Evolutionary conservation across 2,113 vertebrate genomes (phyloP).

Genomic region (Albula goreensis): DNA sequence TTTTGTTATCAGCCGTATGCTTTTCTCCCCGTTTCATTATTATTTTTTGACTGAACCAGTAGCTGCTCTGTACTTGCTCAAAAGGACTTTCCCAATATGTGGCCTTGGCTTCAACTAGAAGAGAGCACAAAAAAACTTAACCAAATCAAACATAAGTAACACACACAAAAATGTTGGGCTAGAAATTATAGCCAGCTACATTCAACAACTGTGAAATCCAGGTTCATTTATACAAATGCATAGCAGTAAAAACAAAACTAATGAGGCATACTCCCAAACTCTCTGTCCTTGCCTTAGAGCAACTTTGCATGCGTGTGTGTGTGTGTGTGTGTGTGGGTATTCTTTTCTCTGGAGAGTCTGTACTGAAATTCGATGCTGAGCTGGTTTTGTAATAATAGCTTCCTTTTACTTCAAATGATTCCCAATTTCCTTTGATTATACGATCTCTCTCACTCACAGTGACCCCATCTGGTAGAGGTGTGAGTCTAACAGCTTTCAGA

Average conservation of each 20-base stretch:
- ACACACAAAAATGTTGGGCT: not conserved
- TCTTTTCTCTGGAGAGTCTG: not conserved
- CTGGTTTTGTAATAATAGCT: constrained; percentile 55
- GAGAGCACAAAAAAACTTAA: no score
- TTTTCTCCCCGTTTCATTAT: constrained; percentile 7
- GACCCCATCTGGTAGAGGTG: constrained; percentile 63
- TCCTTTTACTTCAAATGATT: constrained; percentile 62
- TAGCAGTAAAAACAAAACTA: constrained; percentile 23
- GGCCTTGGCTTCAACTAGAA: no score
- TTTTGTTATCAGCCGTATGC: constrained; percentile 49
- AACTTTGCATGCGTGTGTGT: not conserved
- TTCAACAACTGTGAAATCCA: no score
- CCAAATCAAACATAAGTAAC: not conserved
- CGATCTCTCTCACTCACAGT: constrained; percentile 49
- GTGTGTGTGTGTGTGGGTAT: not conserved
- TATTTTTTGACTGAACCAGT: not conserved
- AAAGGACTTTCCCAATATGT: not conserved
- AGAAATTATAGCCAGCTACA: no score
- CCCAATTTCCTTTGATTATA: constrained; percentile 66
- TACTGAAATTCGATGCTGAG: constrained; percentile 26
- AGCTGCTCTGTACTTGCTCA: not conserved
- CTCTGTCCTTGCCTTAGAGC: not conserved
- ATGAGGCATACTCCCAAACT: constrained; percentile 33
- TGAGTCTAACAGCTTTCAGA: constrained; percentile 71
- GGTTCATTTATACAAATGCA: constrained; percentile 39